Base-by-base conservation (phyloP, 2,888 invertebrate genomes). In the Furcula furcula region DNA sequence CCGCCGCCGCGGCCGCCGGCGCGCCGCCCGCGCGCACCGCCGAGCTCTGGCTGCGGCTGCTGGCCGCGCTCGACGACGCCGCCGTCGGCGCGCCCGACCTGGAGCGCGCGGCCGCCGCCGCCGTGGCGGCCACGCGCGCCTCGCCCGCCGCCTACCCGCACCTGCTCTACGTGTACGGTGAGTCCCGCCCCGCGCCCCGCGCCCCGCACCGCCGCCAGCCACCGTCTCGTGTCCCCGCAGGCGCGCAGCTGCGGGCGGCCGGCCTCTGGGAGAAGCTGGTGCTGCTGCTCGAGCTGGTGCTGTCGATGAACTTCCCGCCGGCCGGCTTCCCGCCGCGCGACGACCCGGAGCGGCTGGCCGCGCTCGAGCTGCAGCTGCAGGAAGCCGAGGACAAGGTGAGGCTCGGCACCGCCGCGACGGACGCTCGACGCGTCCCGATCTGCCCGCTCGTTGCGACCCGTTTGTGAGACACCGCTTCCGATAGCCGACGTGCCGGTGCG, bases 221-320 rank as follows among this genome's bases (percentile, higher is more conserved):
- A 7, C 19, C 7, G 23, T 4, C 19, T 15, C 18, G 3, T 26
- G 15, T 7, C 26, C 18, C 9, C 13, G 25, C 55, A 78, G 84
- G 45, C 7, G 47, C 53, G 14, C 55, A 54, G 40, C 59, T 80
- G 31, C 94, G 95, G 61, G 91, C 92, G 10, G 91, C 93, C 4
- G 94, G 94, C 1, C 87, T 94, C 37, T 93, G 92, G 89, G 95
- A 95, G 79, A 92, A 92, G 59, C 91, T 95, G 59, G 93, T 94
- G 91, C 92, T 93, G 44, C 80, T 94, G 20, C 72, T 95, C 28
- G 91, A 93, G 64, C 78, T 94, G 64, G 92, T 92, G 57, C 78
- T 93, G 16, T 92, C 92, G 48, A 79, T 95, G 49, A 94, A 93
- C 85, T 86, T 93, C 43, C 84, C 90, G 0, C 71, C 47, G 20